These are phyloP conservation scores for Conus canariensis DNA, from an alignment of 2,888 invertebrate genomes.

Conservation along the genomic window DNA sequence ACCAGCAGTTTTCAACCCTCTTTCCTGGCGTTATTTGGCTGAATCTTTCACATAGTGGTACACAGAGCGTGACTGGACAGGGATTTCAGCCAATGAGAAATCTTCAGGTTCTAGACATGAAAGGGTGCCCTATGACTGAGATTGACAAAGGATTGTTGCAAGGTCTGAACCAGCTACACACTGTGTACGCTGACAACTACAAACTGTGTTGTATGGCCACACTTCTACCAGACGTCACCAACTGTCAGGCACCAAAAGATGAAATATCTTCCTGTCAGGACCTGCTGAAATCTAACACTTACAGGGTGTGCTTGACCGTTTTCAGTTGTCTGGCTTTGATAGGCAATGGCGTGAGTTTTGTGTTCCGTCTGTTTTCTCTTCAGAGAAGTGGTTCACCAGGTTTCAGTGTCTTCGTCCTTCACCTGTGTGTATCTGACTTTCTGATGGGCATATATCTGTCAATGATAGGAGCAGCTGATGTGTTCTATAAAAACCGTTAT, in stretches of 20 bases:
- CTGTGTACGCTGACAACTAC: conserved; percentile 28
- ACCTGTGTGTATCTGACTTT: conserved; percentile 48
- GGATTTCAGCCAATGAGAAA: conserved; percentile 24
- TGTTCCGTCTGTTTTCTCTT: conserved; percentile 18
- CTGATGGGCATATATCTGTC: conserved; percentile 61
- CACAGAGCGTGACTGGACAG: not conserved
- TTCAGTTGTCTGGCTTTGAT: not conserved
- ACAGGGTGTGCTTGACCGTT: conserved; percentile 15
- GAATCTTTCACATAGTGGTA: not conserved
- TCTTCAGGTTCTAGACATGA: not conserved
- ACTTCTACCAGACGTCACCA: not conserved
- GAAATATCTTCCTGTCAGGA: conserved; percentile 39
- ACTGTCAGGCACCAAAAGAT: conserved; percentile 23
- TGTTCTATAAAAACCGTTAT: conserved; percentile 57
- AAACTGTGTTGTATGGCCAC: conserved; percentile 30
- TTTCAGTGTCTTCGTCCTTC: conserved; percentile 43
- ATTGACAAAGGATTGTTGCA: conserved; percentile 6
- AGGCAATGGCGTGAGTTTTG: conserved; percentile 30
- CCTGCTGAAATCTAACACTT: conserved; percentile 10
- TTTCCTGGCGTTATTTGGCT: not conserved
- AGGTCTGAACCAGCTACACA: not conserved
- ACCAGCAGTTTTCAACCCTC: not conserved
- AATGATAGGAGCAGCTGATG: conserved; percentile 59
- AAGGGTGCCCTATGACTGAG: conserved; percentile 1
- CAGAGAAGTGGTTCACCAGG: not conserved